Percentiles rank a stretch among this genome's conserved stretches.
Conservation (phyloP, 2,888 invertebrate species). For the Ariolimax columbianus region DNA sequence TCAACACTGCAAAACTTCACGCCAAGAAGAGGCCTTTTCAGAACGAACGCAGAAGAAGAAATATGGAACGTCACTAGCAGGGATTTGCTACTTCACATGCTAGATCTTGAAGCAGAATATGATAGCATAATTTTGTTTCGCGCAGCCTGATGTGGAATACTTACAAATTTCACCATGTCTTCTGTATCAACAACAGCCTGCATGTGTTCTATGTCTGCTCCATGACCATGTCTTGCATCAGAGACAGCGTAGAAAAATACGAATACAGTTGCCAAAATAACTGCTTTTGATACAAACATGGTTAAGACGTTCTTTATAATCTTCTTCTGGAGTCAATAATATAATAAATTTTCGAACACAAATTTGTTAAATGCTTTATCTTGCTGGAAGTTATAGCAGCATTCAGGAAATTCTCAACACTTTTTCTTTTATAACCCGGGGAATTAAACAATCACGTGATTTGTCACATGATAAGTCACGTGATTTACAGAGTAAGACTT, state of each 20-base stretch:
- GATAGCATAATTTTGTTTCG: no score
- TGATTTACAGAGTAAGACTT: no score
- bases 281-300: background rate
- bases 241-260: background rate
- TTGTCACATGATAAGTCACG: background rate
- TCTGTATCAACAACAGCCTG: background rate
- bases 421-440: background rate
- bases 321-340: background rate
- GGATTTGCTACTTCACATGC: no score
- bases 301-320: background rate
- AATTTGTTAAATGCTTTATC: background rate
- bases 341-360: background rate
- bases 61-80: no score
- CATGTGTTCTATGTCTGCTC: background rate
- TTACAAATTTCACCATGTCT: background rate
- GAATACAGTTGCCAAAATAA: background rate
- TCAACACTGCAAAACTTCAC: no score
- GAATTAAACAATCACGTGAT: background rate
- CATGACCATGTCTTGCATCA: background rate
- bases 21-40: no score
- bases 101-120: no score
- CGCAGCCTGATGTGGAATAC: no score
- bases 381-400: no score
- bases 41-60: no score
- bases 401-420: no score